Base-by-base conservation (phyloP, 2,113 vertebrate species). In the Scomber colias region DNA sequence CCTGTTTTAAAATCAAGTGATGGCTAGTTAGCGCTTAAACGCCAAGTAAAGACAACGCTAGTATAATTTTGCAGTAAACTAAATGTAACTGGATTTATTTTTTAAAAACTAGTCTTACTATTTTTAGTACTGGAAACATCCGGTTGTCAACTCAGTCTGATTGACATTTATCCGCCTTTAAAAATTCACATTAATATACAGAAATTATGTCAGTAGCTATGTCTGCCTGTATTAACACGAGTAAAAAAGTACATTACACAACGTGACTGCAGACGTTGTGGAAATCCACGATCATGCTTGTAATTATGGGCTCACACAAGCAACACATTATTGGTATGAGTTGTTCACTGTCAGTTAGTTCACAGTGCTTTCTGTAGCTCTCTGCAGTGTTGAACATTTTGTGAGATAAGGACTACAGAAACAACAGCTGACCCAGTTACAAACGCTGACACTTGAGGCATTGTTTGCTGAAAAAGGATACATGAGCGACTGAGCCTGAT, bases 1-100 rank as follows among this genome's bases (percentile, higher is more conserved):
- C 69, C 46, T 44, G 56, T 53, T 80, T 76, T 57, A n/a, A 81
- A 17, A 76, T 68, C 57, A 55, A 88, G 60, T 49, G 66, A 59
- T 73, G 69, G 71, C 61, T 75, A 57, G 49, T 75, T 71, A 80
- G 71, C 75, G 6, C n/a, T 44, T 35, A 31, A 59, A 61, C 12
- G 4, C 3, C n/a, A 9, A 71, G 51, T 63, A 9, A 55, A 2
- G 4, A n/a, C 50, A 50, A 50, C 11, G 3, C 17, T 1, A 11
- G 21, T 19, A 56, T 35, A n/a, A 45, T 53, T 56, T 48, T 76
- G 15, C 61, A 40, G 27, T 45, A 3, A 12, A 11, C 45, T 9
- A 51, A 35, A 2, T 40, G 10, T 3, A 11, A n/a, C 17, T 75
- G 15, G 0, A 5, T 72, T 64, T 64, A 5, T 72, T 64, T 64